A percentile compares a stretch with the other conserved stretches of the same genome.
These are phyloP conservation scores for Ariopsis seemanni DNA, from an alignment of 2,113 vertebrate species.

Conservation along the genomic window DNA sequence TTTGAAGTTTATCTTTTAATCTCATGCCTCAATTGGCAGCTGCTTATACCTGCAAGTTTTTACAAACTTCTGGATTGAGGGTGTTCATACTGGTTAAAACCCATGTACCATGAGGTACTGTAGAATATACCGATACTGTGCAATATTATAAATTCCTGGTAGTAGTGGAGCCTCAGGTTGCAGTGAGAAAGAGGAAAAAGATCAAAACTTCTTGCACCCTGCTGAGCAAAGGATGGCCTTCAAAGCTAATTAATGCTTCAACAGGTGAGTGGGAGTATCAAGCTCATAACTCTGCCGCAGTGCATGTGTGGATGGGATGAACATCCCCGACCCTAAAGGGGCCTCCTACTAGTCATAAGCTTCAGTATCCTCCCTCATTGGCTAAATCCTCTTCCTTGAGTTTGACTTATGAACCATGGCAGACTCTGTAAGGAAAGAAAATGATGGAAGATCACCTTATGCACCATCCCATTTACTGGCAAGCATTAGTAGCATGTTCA, in stretches of 20 bases:
- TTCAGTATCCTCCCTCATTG: neutral
- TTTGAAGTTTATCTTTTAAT: neutral
- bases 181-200: neutral
- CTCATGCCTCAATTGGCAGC: neutral
- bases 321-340: slow-evolving; percentile 21
- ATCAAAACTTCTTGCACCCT: slow-evolving; percentile 60
- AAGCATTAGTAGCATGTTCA: neutral
- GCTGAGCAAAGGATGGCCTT: slow-evolving; percentile 48
- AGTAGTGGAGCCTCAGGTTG: slow-evolving; percentile 6
- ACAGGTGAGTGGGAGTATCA: slow-evolving; percentile 62
- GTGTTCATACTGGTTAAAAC: neutral
- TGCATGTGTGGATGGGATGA: slow-evolving; percentile 50
- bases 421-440: neutral
- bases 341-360: slow-evolving; percentile 43
- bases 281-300: slow-evolving; percentile 47
- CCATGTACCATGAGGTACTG: neutral
- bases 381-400: neutral
- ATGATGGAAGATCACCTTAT: neutral
- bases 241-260: slow-evolving; percentile 65
- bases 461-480: neutral
- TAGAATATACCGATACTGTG: neutral
- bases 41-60: neutral
- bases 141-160: neutral
- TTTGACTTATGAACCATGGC: neutral
- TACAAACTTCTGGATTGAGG: neutral